Conservation (phyloP, 2,797 vertebrate genomes). For the Pyrocephalus nanus region DNA sequence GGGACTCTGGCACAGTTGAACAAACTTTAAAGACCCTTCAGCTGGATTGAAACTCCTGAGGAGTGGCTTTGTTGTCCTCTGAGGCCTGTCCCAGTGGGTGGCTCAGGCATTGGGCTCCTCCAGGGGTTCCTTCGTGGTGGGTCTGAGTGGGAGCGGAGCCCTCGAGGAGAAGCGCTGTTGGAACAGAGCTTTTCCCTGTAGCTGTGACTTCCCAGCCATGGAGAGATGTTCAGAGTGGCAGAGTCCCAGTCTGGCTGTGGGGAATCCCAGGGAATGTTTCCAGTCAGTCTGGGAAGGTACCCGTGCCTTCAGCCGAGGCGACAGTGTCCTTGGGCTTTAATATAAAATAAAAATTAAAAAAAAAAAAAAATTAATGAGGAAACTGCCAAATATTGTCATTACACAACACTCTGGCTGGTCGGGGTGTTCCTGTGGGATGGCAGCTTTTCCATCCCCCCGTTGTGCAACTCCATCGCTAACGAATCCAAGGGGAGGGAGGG, state of each 20-base stretch:
- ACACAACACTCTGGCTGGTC: not conserved
- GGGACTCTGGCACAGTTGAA: not conserved
- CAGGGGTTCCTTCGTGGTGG: not conserved
- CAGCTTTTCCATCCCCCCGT: not conserved
- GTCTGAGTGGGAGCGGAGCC: not conserved
- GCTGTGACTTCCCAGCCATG: accelerated
- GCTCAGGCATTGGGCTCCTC: not conserved
- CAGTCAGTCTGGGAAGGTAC: not conserved
- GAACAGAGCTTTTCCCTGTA: not conserved
- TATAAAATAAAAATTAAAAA: not conserved
- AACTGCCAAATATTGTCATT: not conserved
- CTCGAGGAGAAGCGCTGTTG: accelerated
- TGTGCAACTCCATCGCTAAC: not conserved
- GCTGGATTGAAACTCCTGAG: not conserved
- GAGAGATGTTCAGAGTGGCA: not conserved
- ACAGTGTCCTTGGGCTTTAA: not conserved
- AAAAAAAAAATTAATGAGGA: not conserved
- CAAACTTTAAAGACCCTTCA: not conserved
- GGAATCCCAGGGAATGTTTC: not conserved
- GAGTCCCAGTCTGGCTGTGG: not conserved
- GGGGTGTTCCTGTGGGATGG: not conserved
- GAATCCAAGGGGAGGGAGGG: not conserved
- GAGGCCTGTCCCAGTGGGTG: not conserved
- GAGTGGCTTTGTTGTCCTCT: not conserved
- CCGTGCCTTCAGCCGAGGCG: not conserved